These are phyloP conservation scores for Tolypeutes matacus DNA, from an alignment of 2,797 vertebrate species.

Conservation along the genomic window DNA sequence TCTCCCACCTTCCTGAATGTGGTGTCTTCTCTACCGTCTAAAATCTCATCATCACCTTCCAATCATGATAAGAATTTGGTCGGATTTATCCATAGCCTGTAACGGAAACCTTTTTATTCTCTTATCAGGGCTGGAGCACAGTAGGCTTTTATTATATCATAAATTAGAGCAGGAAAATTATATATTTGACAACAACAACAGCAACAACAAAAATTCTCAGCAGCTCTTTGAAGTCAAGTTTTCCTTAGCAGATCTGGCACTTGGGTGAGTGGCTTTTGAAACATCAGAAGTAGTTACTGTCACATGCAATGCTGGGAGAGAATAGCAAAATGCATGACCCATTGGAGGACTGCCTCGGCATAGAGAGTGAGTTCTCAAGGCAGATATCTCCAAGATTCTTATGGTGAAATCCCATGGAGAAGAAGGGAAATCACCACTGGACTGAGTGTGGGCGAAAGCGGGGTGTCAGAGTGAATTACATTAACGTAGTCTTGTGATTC, in stretches of 20 bases:
- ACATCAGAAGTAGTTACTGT: conserved; percentile 79
- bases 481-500: not conserved
- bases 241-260: conserved; percentile 78
- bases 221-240: conserved; percentile 72
- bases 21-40: not conserved
- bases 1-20: not conserved
- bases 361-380: conserved; percentile 68
- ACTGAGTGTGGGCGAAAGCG: not conserved
- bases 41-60: not conserved
- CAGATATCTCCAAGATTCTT: not conserved
- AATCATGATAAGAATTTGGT: not conserved
- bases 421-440: not conserved
- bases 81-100: conserved; percentile 39
- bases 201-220: conserved; percentile 5
- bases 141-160: conserved; percentile 79
- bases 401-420: not conserved
- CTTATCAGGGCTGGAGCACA: conserved; percentile 46
- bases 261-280: conserved; percentile 76
- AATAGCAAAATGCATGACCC: conserved; percentile 69
- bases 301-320: conserved; percentile 73
- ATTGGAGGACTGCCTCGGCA: not conserved
- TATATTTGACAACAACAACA: conserved; percentile 77
- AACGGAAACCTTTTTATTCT: conserved; percentile 58
- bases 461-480: not conserved
- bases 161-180: conserved; percentile 84